Evolutionary conservation across 2,888 invertebrate genomes (phyloP).

Genomic region (Athrips mouffetella): DNA sequence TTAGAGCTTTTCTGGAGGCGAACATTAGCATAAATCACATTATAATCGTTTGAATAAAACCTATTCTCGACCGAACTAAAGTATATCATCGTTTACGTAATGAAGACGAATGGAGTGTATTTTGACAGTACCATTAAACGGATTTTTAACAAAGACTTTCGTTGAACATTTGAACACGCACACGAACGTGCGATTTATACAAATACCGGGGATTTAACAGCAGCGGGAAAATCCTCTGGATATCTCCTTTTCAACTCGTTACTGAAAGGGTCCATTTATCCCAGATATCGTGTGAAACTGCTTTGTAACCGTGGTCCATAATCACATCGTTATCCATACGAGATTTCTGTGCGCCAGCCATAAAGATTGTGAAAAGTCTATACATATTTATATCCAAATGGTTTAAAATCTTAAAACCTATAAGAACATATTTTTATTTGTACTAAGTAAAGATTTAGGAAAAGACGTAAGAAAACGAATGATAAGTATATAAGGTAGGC

Average conservation of each 20-base stretch:
- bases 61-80: constrained; percentile 21
- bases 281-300: constrained; percentile 26
- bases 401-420: no score
- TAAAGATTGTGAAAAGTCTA: constrained; percentile 20
- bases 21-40: constrained; percentile 14
- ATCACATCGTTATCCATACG: constrained; percentile 18
- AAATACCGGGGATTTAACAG: constrained; percentile 42
- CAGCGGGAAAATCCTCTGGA: constrained; percentile 38
- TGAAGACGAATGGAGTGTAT: constrained; percentile 22
- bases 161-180: constrained; percentile 26
- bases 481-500: no score
- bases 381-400: constrained; percentile 21
- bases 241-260: constrained; percentile 43
- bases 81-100: constrained; percentile 20
- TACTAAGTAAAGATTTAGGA: no score
- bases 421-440: no score
- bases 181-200: constrained; percentile 43
- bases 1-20: constrained; percentile 2
- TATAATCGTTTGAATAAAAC: constrained; percentile 17
- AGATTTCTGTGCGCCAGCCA: constrained; percentile 11
- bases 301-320: constrained; percentile 22
- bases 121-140: constrained; percentile 15
- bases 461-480: no score
- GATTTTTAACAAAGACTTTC: constrained; percentile 5
- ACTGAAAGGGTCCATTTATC: constrained; percentile 34